phyloP scores from a whole-genome alignment of 2,888 invertebrate genomes.

The Lottia gigantea region DNA sequence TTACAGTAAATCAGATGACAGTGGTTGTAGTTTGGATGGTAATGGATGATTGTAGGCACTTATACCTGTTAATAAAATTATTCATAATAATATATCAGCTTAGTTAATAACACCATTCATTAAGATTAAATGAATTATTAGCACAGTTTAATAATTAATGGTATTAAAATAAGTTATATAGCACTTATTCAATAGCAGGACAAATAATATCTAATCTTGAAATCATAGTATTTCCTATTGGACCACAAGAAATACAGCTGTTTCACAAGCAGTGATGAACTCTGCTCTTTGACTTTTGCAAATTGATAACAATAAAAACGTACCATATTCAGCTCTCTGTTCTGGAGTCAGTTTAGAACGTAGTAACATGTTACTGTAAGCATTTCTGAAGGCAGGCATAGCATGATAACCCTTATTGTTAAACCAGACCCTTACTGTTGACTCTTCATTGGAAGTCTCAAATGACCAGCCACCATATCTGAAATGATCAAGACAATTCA shows the following conservation, averaged over 20 bases:
- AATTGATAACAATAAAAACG: constrained; percentile 21
- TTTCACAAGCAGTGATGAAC: too few relatives aligned
- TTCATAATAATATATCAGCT: not conserved
- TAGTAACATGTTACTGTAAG: constrained; percentile 67
- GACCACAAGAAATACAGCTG: too few relatives aligned
- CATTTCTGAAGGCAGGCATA: constrained; percentile 67
- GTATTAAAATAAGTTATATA: too few relatives aligned
- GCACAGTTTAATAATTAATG: too few relatives aligned
- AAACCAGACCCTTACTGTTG: constrained; percentile 63
- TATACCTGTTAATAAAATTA: constrained; percentile 54
- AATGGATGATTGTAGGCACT: constrained; percentile 67
- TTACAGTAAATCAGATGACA: constrained; percentile 65
- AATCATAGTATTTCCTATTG: too few relatives aligned
- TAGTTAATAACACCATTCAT: too few relatives aligned
- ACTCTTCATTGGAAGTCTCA: constrained; percentile 28
- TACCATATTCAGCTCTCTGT: constrained; percentile 52
- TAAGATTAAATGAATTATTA: too few relatives aligned
- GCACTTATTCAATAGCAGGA: too few relatives aligned
- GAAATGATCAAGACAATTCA: constrained; percentile 1
- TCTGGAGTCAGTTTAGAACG: constrained; percentile 45
- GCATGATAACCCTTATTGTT: constrained; percentile 69
- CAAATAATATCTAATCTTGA: too few relatives aligned
- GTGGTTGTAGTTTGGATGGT: constrained; percentile 55
- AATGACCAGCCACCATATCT: constrained; percentile 67
- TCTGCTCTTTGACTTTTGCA: not conserved